Conservation (phyloP, 2,888 invertebrate genomes). For the Steromphala cineraria region DNA sequence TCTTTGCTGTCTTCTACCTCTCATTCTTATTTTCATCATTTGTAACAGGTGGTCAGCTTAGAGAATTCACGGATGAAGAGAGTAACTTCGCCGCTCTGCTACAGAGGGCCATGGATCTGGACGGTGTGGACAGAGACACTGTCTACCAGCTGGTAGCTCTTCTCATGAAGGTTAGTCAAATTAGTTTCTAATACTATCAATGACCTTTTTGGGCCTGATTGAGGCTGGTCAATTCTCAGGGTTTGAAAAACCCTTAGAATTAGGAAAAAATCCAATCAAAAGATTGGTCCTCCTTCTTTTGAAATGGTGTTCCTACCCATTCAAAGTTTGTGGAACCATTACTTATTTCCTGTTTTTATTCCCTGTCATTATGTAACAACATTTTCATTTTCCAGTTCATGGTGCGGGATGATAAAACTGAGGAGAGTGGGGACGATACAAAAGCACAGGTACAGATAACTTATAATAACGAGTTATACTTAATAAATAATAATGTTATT, state of each 20-base stretch:
- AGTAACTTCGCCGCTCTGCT: constrained; percentile 87
- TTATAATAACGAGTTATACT: neutral
- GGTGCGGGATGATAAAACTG: constrained; percentile 82
- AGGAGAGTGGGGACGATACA: constrained; percentile 85
- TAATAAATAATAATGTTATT: constrained; percentile 3
- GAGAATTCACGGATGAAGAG: constrained; percentile 88
- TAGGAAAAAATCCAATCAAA: too few relatives aligned
- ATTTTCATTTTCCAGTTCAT: constrained; percentile 81
- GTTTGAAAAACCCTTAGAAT: too few relatives aligned
- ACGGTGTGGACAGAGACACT: constrained; percentile 96
- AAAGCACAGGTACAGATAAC: constrained; percentile 78
- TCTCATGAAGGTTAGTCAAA: constrained; percentile 89
- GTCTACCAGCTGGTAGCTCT: constrained; percentile 94
- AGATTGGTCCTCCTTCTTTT: too few relatives aligned
- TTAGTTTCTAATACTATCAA: too few relatives aligned
- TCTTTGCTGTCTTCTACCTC: too few relatives aligned
- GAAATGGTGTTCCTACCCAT: too few relatives aligned
- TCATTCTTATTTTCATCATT: too few relatives aligned
- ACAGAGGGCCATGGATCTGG: constrained; percentile 92
- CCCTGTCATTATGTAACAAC: too few relatives aligned
- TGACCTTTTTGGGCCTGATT: too few relatives aligned
- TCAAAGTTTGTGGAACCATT: too few relatives aligned
- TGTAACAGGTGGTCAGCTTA: constrained; percentile 88
- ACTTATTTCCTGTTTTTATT: too few relatives aligned
- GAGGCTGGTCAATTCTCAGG: too few relatives aligned